Base-by-base conservation (phyloP, 2,797 vertebrate species). In the Nannoperca australis region DNA sequence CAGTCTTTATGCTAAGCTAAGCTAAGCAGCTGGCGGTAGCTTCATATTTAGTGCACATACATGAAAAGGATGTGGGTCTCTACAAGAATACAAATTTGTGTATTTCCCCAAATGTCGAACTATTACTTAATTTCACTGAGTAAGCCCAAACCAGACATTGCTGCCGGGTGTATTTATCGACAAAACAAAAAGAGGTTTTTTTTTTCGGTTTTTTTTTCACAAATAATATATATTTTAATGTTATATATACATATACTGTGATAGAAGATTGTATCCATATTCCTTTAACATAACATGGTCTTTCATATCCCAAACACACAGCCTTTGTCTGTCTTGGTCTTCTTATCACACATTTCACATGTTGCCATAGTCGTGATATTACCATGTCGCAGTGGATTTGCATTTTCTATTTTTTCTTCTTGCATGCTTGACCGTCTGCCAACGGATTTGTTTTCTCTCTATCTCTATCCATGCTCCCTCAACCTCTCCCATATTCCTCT, bases 351-450 rank as follows among this genome's bases (percentile, higher is more conserved):
- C 12, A 6, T 40, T 15, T 38, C 8, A 50, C 32, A 10, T 17
- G 5, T 38, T 14, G 4, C 0, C 38, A 30, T 13, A 27, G 10
- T 51, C 2, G 7, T 24, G 18, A 12, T 55, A 24, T 49, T 17
- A 58, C 24, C 17, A 30, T 36, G 32, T 47, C 34, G 15, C 17
- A 12, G 18, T 20, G 10, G 20, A 54, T 54, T 27, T 27, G 24
- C 24, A 45, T 67, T 68, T 47, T 32, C 20, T 42, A 24, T 32
- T 47, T 50, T 49, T 4, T 38, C 12, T 36, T 38, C 42, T 73
- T 72, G 49, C 2, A 17, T 11, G 1, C 32, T 63, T 20, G 38
- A 51, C 44, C 76, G 64, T 70, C 58, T 77, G 50, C 40, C 55
- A 70, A 44, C 49, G 60, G 15, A 65, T 53, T 53, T 45, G 10